Percentiles rank a stretch among this genome's conserved stretches.
Conservation (phyloP, 2,113 vertebrate species). For the Xiphorhynchus elegans region DNA sequence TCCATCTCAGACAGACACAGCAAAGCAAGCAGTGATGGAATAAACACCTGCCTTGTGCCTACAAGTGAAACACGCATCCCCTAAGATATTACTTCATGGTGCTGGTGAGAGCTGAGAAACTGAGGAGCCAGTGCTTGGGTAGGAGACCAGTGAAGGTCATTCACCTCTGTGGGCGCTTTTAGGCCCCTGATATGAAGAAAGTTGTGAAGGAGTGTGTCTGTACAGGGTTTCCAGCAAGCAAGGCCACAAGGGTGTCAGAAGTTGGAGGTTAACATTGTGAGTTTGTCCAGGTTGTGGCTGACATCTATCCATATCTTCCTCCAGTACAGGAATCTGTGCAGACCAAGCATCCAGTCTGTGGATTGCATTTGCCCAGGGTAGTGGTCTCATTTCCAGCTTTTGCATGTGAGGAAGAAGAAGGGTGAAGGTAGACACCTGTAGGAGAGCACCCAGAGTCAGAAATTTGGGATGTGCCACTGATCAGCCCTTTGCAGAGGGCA, state of each 20-base stretch:
- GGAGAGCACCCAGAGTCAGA: neutral
- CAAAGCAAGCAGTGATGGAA: neutral
- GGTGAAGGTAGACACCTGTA: neutral
- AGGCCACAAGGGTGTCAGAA: neutral
- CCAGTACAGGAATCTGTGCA: neutral
- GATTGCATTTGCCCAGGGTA: neutral
- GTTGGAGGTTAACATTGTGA: neutral
- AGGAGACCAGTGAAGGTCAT: neutral
- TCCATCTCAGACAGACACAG: neutral
- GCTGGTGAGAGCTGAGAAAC: neutral
- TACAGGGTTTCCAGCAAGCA: neutral
- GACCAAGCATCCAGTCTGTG: rapidly evolving
- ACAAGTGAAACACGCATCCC: neutral
- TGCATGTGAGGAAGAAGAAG: neutral
- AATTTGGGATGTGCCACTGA: neutral
- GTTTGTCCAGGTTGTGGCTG: neutral
- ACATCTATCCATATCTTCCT: neutral
- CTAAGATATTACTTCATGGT: neutral
- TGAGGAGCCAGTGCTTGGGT: neutral
- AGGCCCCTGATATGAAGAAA: neutral
- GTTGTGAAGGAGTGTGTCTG: neutral
- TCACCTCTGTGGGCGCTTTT: rapidly evolving
- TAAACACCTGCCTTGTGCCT: neutral
- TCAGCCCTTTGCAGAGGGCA: neutral
- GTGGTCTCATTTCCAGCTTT: neutral